A percentile compares a stretch with the other conserved stretches of the same genome.
phyloP scores from a whole-genome alignment of 2,113 vertebrate species.

The Galeopterus variegatus region DNA sequence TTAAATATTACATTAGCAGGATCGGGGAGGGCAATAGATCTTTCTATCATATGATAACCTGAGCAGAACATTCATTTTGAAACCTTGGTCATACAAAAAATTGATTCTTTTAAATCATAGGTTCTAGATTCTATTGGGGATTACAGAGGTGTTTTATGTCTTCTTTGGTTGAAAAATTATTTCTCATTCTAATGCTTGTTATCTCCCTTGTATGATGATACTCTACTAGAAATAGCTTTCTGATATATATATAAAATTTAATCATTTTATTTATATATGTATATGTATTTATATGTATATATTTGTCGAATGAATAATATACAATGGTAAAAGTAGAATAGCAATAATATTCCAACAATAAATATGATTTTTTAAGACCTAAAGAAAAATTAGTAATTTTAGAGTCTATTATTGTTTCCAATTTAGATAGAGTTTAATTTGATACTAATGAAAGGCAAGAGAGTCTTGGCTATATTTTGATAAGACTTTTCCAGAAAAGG shows the following conservation, averaged over 20 bases:
- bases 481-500: not conserved
- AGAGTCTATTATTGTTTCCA: not conserved
- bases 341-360: not conserved
- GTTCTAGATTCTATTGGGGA: not conserved
- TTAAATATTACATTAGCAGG: not conserved
- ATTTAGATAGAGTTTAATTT: not conserved
- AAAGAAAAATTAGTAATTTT: not conserved
- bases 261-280: not conserved
- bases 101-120: not conserved
- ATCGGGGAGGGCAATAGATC: not conserved
- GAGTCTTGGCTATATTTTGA: not conserved
- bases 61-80: slow-evolving; percentile 29
- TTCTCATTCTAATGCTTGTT: not conserved
- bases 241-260: not conserved
- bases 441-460: not conserved
- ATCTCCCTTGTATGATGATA: not conserved
- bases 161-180: not conserved
- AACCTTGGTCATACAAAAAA: not conserved
- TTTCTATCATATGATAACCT: not conserved
- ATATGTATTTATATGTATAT: not conserved
- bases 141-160: not conserved
- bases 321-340: not conserved
- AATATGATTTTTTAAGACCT: not conserved
- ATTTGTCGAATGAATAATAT: not conserved
- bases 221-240: not conserved